These are phyloP conservation scores for Hoplostethus mediterraneus DNA, from an alignment of 2,797 vertebrate genomes.

Conservation along the genomic window DNA sequence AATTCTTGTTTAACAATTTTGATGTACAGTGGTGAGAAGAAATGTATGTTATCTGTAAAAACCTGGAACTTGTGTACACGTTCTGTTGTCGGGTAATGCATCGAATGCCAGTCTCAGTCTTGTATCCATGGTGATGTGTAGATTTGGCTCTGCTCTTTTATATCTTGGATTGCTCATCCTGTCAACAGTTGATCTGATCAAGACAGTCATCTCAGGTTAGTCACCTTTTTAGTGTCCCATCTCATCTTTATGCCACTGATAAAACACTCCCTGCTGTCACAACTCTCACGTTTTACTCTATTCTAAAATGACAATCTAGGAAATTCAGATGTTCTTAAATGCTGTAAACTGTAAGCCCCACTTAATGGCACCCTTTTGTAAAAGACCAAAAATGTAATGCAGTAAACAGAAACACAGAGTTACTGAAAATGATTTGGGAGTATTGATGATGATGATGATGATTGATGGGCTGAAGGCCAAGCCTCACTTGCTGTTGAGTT, in stretches of 20 bases:
- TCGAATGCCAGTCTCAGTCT: too few species aligned
- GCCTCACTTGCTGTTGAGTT: background rate
- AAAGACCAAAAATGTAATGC: constrained; percentile 45
- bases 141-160: background rate
- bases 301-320: constrained; percentile 64
- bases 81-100: background rate
- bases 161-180: constrained; percentile 7
- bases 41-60: background rate
- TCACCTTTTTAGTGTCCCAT: constrained; percentile 11
- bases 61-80: background rate
- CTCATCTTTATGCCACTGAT: constrained; percentile 28
- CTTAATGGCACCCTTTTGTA: constrained; percentile 39
- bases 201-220: constrained; percentile 57
- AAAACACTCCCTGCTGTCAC: constrained; percentile 11
- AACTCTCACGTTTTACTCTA: constrained; percentile 11
- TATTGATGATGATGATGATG: background rate
- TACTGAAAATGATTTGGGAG: constrained; percentile 34
- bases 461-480: constrained; percentile 19
- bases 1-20: background rate
- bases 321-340: constrained; percentile 50
- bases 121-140: background rate
- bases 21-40: background rate
- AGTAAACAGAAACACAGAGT: constrained; percentile 40
- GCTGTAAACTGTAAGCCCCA: constrained; percentile 17
- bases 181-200: constrained; percentile 22